Conservation (phyloP, 2,888 invertebrate genomes). For the Aproaerema taeniolella region DNA sequence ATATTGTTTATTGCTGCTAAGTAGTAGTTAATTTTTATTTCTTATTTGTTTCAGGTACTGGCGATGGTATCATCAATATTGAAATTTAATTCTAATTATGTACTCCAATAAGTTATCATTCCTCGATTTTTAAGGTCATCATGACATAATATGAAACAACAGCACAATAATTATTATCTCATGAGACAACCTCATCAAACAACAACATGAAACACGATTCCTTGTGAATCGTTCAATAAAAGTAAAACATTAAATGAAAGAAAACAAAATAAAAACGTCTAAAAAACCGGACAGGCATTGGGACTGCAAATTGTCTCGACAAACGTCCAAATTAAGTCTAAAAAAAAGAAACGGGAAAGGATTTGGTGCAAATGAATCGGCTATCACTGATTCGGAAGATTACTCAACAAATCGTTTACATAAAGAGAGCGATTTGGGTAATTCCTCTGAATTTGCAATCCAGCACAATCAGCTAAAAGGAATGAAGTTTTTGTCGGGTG, state of each 20-base stretch:
- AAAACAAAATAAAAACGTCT: neutral
- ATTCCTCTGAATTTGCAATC: slow-evolving; percentile 41
- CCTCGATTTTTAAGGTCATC: no score
- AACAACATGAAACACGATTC: no score
- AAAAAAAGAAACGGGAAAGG: slow-evolving; percentile 10
- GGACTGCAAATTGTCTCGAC: slow-evolving; percentile 8
- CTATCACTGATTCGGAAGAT: slow-evolving; percentile 17
- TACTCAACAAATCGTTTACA: slow-evolving; percentile 31
- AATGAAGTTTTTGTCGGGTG: slow-evolving; percentile 61
- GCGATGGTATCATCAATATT: no score
- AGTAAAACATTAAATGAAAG: slow-evolving; percentile 1
- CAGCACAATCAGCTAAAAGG: slow-evolving; percentile 52
- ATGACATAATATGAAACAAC: no score
- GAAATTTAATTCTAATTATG: no score
- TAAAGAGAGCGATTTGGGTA: slow-evolving; percentile 41
- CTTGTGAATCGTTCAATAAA: no score
- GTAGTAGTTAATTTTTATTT: no score
- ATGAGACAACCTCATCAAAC: no score
- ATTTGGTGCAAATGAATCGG: slow-evolving; percentile 10
- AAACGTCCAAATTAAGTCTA: slow-evolving; percentile 8
- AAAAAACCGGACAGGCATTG: neutral
- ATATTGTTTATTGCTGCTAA: no score
- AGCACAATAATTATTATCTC: no score
- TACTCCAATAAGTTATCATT: no score
- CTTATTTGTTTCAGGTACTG: no score